Percentiles rank a stretch among this genome's conserved stretches.
These are phyloP conservation scores for Neomorphus geoffroyi DNA, from an alignment of 2,797 vertebrate genomes.

Conservation along the genomic window DNA sequence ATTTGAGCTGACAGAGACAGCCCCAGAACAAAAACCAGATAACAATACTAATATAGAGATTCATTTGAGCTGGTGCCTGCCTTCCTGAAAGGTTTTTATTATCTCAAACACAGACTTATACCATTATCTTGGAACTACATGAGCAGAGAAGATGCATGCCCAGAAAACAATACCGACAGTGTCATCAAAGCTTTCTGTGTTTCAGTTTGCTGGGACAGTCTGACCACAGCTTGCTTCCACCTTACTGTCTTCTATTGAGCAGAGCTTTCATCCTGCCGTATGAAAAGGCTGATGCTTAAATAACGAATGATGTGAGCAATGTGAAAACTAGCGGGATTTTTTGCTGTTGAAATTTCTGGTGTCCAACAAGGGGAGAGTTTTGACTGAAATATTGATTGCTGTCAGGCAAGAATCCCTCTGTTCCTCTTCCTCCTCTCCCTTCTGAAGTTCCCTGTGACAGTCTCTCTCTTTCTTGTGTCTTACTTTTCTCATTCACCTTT, in stretches of 20 bases:
- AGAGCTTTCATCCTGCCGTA: not conserved
- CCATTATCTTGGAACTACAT: not conserved
- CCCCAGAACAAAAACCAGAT: not conserved
- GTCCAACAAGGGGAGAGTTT: not conserved
- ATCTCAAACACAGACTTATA: not conserved
- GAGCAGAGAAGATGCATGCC: not conserved
- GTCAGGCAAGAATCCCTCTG: not conserved
- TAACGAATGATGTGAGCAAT: not conserved
- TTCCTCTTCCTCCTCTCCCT: not conserved
- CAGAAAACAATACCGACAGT: not conserved
- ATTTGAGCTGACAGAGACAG: not conserved
- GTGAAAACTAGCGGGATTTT: not conserved
- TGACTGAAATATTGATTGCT: not conserved
- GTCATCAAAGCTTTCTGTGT: not conserved
- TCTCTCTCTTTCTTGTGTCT: not conserved
- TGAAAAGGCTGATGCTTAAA: not conserved
- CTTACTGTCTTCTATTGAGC: not conserved
- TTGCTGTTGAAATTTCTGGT: not conserved
- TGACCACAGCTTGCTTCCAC: not conserved
- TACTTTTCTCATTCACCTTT: not conserved
- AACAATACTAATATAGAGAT: not conserved
- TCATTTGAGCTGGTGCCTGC: not conserved
- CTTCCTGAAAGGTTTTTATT: not conserved
- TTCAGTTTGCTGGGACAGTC: not conserved
- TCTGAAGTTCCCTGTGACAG: not conserved